phyloP scores from a whole-genome alignment of 2,888 invertebrate species.

The Patella ulyssiponensis region DNA sequence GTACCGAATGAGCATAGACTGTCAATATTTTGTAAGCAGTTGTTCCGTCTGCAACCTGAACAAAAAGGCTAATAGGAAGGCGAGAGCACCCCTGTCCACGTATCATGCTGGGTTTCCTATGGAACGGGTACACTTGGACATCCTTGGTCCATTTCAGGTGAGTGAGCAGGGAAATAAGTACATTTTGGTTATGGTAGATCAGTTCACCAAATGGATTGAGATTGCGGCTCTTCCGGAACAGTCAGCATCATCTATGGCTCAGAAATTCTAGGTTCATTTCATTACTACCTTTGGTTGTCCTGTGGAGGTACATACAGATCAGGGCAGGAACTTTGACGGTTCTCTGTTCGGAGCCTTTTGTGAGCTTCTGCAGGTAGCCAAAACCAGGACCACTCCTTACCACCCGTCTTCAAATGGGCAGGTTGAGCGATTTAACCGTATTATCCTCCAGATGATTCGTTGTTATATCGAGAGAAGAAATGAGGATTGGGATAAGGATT shows the following conservation, averaged over 20 bases:
- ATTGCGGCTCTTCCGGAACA: neutral
- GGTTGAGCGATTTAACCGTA: neutral
- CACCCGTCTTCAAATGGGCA: neutral
- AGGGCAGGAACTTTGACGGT: neutral
- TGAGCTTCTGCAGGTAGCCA: no score
- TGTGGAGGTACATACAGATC: neutral
- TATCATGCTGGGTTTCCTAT: neutral
- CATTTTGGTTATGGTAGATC: neutral
- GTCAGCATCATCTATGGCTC: neutral
- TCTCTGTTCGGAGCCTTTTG: neutral
- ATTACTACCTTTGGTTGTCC: constrained; percentile 1
- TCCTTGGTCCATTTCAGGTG: neutral
- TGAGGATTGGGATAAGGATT: neutral
- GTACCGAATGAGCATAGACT: neutral
- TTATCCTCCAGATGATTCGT: neutral
- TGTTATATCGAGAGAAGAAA: neutral
- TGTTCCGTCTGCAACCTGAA: neutral
- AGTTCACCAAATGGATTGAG: constrained; percentile 1
- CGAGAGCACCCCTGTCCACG: neutral
- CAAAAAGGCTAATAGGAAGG: neutral
- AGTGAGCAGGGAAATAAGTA: neutral
- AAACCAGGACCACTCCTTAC: neutral
- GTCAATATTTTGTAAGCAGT: neutral
- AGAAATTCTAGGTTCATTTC: neutral
- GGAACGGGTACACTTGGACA: neutral